Evolutionary conservation across 2,888 invertebrate species (phyloP), one percentile per base, ranked within the genome.

Genomic region (Orchesella flavescens): DNA sequence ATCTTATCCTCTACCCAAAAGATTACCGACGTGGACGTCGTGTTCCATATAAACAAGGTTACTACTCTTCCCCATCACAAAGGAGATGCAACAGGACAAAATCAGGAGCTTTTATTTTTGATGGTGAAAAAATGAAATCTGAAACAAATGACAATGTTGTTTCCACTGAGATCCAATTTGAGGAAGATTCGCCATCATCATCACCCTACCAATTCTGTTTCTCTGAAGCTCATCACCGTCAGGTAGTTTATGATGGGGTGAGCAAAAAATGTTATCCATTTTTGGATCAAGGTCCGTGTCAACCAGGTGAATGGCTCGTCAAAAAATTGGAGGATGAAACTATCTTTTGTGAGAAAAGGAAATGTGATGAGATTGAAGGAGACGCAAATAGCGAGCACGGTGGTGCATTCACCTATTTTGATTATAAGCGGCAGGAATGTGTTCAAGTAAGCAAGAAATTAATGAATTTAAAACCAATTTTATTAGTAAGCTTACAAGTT

Each of bases 351-450:
- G 81, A 81, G n/a, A 46, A 46, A 17, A 15, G 81, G 43, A 81
- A 81, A 55, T 81, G 81, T 19, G 59, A 68, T 7, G 61, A 74
- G 17, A 44, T 19, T 9, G 12, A 0, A 19, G 34, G 15, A n/a
- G 7, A 57, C 15, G 19, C 15, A 15, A 21, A 80, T 12, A 21
- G 13, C 2, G 74, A 74, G 15, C 15, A 5, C 34, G 68, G 74
- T 15, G 81, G 81, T n/a, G 73, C 43, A 3, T 81, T 57, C 24
- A 69, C 66, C 15, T 81, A 74, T 19, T 81, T 81, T 53, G 81
- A 81, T 43, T 81, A 81, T 43, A 74, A 24, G n/a, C 19, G 61
- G 12, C 81, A 81, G 46, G 21, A 74, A 5, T 81, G 81, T n/a
- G 17, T n/a, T 10, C 59, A 53, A 44, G 81, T 81, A 74, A 55